Evolutionary conservation across 2,888 invertebrate genomes (phyloP), one percentile per base, ranked within the genome.

Genomic region (Gastrophysa polygoni): DNA sequence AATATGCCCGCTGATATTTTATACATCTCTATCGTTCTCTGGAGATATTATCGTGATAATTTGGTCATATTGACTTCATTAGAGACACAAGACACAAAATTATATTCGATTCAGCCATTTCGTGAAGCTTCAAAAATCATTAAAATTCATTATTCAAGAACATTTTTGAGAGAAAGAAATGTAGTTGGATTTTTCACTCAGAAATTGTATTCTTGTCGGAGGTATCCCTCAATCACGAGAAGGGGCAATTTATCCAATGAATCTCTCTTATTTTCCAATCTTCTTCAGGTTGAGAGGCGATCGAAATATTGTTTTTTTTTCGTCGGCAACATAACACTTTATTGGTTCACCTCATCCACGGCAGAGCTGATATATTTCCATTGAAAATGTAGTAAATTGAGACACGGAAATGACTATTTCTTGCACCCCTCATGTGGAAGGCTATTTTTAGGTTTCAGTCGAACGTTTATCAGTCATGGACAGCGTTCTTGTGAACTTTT

Each of bases 231-330:
- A 24, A 24, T 5, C 3, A 5, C 21, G 38, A n/a, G 43, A 24
- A 18, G 6, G 14, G 21, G 43, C 52, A 14, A 52, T 38, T 11
- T n/a, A n/a, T 43, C 24, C 24, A 54, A 54, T 54, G 21, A 21
- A 24, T 54, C 54, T 54, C 24, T 54, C 54, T 43, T 54, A 43
- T 54, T 43, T 43, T 38, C 7, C 54, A 54, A 54, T 54, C 7
- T 54, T 24, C 24, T 7, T 8, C 11, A 8, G 38, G 38, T 38
- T 6, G 11, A 7, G 21, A 43, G 28, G 43, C 21, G 54, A 54
- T 54, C 20, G 52, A 38, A n/a, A n/a, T n/a, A n/a, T 24, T 24
- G 7, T 24, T 24, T 54, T 43, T 54, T 54, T 43, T 38, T 54
- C 16, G 38, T 38, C 4, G 54, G 54, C 11, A 14, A 4, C 16